These are phyloP conservation scores for Hycleus cichorii DNA, from an alignment of 1,140 invertebrate species.

Conservation along the genomic window DNA sequence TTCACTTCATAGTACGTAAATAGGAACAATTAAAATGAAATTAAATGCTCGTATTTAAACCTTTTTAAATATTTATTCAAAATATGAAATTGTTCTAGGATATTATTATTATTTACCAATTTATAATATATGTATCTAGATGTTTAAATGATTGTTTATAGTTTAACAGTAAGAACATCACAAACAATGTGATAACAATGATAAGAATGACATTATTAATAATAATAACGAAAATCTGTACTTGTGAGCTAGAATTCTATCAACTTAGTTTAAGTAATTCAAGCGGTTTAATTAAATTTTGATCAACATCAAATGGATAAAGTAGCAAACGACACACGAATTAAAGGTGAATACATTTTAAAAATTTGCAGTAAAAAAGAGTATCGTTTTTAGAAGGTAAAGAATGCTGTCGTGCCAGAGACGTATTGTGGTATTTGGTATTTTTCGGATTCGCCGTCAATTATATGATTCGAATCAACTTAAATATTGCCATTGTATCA, in stretches of 20 bases:
- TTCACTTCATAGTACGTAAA: too few relatives aligned
- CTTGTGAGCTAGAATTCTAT: not conserved
- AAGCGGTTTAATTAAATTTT: not conserved
- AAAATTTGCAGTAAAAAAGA: not conserved
- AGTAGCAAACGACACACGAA: not conserved
- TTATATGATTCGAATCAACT: conserved; percentile 74
- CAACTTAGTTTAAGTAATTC: not conserved
- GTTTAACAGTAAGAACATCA: conserved; percentile 10
- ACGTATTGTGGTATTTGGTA: conserved; percentile 55
- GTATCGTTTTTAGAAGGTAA: conserved; percentile 6
- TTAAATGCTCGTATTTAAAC: too few relatives aligned
- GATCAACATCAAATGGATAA: conserved; percentile 3
- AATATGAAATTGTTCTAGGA: too few relatives aligned
- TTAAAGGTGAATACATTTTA: not conserved
- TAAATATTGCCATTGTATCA: conserved; percentile 80
- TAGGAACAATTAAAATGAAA: too few relatives aligned
- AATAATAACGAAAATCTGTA: not conserved
- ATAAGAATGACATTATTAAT: conserved; percentile 1
- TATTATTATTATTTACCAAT: not conserved
- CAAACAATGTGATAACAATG: conserved; percentile 13
- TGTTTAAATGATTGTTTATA: conserved; percentile 1
- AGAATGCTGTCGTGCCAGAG: conserved; percentile 25
- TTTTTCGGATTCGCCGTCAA: conserved; percentile 70
- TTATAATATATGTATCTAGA: not conserved
- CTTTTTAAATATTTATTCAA: too few relatives aligned